Conservation (phyloP, 53 echinoderm and acorn worm genomes). For the Henricia sp. region DNA sequence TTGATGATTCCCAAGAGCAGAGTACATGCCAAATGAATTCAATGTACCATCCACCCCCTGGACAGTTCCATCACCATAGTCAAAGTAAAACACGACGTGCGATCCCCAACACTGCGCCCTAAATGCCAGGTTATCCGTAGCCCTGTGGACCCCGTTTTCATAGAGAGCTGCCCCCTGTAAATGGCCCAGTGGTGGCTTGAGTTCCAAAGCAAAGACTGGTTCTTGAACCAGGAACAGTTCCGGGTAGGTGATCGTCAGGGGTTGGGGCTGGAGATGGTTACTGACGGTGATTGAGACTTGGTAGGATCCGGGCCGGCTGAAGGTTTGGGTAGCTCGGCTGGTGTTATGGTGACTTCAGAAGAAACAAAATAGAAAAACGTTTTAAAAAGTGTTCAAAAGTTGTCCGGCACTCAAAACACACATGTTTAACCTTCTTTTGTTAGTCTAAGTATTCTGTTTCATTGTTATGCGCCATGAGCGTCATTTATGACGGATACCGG, state of each 20-base stretch:
- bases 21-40: slow-evolving; percentile 30
- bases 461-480: too few species aligned
- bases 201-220: slow-evolving; percentile 41
- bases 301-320: slow-evolving; percentile 72
- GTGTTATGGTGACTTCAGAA: slow-evolving; percentile 52
- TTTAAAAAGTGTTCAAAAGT: too few species aligned
- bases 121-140: slow-evolving; percentile 45
- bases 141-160: slow-evolving; percentile 15
- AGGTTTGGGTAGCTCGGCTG: slow-evolving; percentile 73
- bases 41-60: slow-evolving; percentile 33
- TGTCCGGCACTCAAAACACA: too few species aligned
- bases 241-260: slow-evolving; percentile 59
- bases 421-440: too few species aligned
- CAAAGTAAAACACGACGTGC: slow-evolving; percentile 71
- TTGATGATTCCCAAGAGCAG: slow-evolving; percentile 50
- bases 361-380: background rate
- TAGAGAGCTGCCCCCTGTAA: slow-evolving; percentile 11
- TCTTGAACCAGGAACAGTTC: slow-evolving; percentile 61
- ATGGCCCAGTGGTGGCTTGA: slow-evolving; percentile 23
- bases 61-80: slow-evolving; percentile 80
- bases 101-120: slow-evolving; percentile 77
- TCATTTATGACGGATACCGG: too few species aligned
- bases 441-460: too few species aligned
- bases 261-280: slow-evolving; percentile 76
- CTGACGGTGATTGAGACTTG: slow-evolving; percentile 68